Percentiles rank a stretch among this genome's conserved stretches.
Conservation (phyloP, 2,113 vertebrate species). For the Mastomys coucha region DNA sequence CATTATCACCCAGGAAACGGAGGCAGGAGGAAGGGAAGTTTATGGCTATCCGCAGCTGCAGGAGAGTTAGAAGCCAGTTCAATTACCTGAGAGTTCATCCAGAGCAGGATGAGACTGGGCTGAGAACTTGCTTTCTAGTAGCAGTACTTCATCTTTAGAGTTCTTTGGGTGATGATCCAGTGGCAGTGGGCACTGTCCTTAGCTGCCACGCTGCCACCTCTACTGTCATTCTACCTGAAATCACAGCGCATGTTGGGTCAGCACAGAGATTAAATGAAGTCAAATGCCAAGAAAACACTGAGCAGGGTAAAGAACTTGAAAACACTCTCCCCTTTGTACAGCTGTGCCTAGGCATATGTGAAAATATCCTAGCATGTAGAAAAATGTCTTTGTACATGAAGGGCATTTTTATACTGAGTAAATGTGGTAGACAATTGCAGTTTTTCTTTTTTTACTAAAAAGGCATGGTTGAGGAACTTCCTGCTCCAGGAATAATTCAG, state of each 20-base stretch:
- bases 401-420: neutral
- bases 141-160: neutral
- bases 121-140: neutral
- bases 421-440: neutral
- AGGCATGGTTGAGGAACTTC: neutral
- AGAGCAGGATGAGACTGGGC: too few relatives aligned
- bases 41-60: neutral
- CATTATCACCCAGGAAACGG: neutral
- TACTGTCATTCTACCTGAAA: neutral
- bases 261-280: neutral
- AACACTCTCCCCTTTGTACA: neutral
- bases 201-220: neutral
- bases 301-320: neutral
- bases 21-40: neutral
- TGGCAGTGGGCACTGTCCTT: neutral
- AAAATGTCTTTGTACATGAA: neutral
- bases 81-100: neutral
- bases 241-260: neutral
- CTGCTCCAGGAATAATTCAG: neutral
- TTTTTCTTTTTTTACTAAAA: constrained; percentile 6
- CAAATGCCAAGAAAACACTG: neutral
- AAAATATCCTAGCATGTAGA: neutral
- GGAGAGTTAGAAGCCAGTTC: neutral
- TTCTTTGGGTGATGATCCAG: neutral
- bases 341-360: neutral